Conservation (phyloP, 1,140 invertebrate species). For the Drosophila repleta region DNA sequence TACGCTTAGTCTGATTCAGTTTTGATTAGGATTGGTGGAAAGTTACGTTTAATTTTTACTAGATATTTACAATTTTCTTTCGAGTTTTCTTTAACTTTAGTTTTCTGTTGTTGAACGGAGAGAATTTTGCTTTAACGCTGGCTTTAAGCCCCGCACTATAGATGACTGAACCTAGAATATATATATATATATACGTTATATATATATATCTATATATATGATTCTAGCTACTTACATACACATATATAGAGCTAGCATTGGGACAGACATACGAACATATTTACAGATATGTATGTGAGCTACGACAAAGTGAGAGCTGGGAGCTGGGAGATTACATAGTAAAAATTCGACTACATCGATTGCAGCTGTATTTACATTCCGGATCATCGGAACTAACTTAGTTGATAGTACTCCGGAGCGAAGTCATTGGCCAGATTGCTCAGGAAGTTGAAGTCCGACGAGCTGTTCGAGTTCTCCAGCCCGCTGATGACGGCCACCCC, state of each 20-base stretch:
- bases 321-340: not conserved
- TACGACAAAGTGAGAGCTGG: slow-evolving; percentile 24
- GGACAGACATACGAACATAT: slow-evolving; percentile 47
- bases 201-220: slow-evolving; percentile 4
- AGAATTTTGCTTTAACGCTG: slow-evolving; percentile 21
- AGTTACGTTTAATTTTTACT: slow-evolving; percentile 57
- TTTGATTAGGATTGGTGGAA: slow-evolving; percentile 56
- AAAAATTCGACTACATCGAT: slow-evolving; percentile 29
- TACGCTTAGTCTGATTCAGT: slow-evolving; percentile 33
- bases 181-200: slow-evolving; percentile 7
- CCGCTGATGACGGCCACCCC: slow-evolving; percentile 62
- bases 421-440: slow-evolving; percentile 96
- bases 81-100: not conserved
- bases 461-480: slow-evolving; percentile 92
- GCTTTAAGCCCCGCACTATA: slow-evolving; percentile 60
- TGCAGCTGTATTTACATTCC: slow-evolving; percentile 11
- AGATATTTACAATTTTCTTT: slow-evolving; percentile 58
- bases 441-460: slow-evolving; percentile 95
- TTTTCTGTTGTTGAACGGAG: slow-evolving; percentile 18
- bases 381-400: slow-evolving; percentile 82
- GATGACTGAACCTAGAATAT: slow-evolving; percentile 5
- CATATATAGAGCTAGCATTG: slow-evolving; percentile 24
- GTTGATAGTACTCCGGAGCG: slow-evolving; percentile 93
- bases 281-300: slow-evolving; percentile 61
- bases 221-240: slow-evolving; percentile 43